phyloP scores from a whole-genome alignment of 2,888 invertebrate species.

The Meganola albula region DNA sequence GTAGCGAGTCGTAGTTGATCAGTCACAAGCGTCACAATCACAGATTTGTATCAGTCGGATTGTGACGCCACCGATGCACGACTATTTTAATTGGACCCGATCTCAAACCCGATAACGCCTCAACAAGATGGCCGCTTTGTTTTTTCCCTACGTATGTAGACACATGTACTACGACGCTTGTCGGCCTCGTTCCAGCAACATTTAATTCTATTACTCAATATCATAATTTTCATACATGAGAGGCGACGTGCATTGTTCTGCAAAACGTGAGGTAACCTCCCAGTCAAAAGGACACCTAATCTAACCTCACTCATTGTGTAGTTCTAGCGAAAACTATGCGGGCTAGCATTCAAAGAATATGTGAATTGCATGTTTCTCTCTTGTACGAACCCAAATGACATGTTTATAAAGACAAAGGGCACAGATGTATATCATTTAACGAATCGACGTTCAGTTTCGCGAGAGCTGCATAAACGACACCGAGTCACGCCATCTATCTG shows the following conservation, averaged over 20 bases:
- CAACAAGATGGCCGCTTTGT: conserved; percentile 63
- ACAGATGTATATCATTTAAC: conserved; percentile 73
- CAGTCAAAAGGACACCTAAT: conserved; percentile 39
- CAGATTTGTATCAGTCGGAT: conserved; percentile 64
- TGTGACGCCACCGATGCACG: conserved; percentile 73
- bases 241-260: conserved; percentile 30
- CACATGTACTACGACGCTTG: conserved; percentile 65
- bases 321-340: conserved; percentile 53
- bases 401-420: conserved; percentile 74
- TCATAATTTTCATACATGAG: conserved; percentile 20
- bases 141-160: conserved; percentile 43
- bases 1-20: conserved; percentile 56
- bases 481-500: conserved; percentile 76
- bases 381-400: conserved; percentile 60
- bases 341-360: conserved; percentile 50
- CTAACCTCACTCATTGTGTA: conserved; percentile 39
- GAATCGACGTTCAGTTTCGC: conserved; percentile 70
- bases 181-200: conserved; percentile 34
- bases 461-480: conserved; percentile 66
- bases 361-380: conserved; percentile 53
- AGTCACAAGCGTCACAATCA: conserved; percentile 61
- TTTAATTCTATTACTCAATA: conserved; percentile 24
- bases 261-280: conserved; percentile 29
- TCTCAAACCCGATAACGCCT: conserved; percentile 59
- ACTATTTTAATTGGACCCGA: conserved; percentile 76